Evolutionary conservation across 2,113 vertebrate species (phyloP), one percentile per base, ranked within the genome.

Genomic region (Reinhardtius hippoglossoides): DNA sequence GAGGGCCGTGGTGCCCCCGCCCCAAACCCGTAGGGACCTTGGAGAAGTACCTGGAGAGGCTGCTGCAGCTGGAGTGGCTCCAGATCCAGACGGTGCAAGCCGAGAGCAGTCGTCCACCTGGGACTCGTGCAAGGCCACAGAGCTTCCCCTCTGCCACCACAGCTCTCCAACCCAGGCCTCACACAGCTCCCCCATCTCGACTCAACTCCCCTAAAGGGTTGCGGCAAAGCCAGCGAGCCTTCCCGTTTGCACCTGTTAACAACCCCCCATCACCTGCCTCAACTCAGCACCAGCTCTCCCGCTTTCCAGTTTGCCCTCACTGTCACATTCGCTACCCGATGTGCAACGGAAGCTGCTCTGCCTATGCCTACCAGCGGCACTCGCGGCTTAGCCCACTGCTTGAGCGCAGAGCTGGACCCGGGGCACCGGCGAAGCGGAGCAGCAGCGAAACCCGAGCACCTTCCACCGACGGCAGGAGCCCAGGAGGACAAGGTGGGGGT

Each of bases 21-120:
- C 95, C 95, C 0, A 95, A 91, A 24, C 92, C 95, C 0, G 91
- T 94, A 0, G 97, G 96, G 0, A 74, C 89, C 1, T 92, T 98
- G 0, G 97, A 98, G 86, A 96, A 81, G 66, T 98, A 95, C 74
- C 60, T 99, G 0, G 94, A 96, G 77, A 94, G 96, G 31, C 95
- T 99, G 15, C 24, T 98, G 71, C 94, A 97, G 87, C 92, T 99
- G 1, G 96, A 98, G 73, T 97, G 96, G 97, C 94, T 98, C 67
- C 97, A 99, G 69, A 87, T 96, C 72, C 97, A 97, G 92, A 98
- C 96, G 0, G 84, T 96, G 0, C 95, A 97, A 83, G 83, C 86
- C 0, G 98, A 99, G 81, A 95, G 81, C 67, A 94, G 82, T 23
- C 96, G 92, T 35, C 73, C 80, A 0, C 66, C 80, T 0, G 90